These are phyloP conservation scores for Halictus ligatus DNA, from an alignment of 2,888 invertebrate genomes.

Conservation along the genomic window DNA sequence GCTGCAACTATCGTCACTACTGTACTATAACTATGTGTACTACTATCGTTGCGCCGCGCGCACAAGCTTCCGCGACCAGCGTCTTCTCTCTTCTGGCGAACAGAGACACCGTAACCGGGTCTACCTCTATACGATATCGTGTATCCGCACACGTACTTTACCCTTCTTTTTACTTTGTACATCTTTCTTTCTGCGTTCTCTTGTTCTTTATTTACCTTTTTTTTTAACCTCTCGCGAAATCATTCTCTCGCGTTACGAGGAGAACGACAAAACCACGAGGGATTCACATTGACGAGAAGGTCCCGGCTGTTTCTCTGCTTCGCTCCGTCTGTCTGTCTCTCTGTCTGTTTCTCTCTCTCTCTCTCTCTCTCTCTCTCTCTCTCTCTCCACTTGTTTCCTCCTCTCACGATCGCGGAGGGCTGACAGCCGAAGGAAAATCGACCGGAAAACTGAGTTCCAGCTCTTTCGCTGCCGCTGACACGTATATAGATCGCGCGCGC, in stretches of 20 bases:
- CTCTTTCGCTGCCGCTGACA: slow-evolving; percentile 24
- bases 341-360: not conserved
- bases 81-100: slow-evolving; percentile 39
- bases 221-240: slow-evolving; percentile 11
- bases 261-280: slow-evolving; percentile 44
- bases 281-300: slow-evolving; percentile 55
- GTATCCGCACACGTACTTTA: not conserved
- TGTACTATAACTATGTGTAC: slow-evolving; percentile 84
- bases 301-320: slow-evolving; percentile 34
- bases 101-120: slow-evolving; percentile 10
- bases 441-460: slow-evolving; percentile 37
- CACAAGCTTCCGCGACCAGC: slow-evolving; percentile 78
- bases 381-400: slow-evolving; percentile 85
- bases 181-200: not conserved
- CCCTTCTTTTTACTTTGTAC: not conserved
- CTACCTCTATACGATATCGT: not conserved
- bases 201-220: not conserved
- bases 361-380: slow-evolving; percentile 14
- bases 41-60: slow-evolving; percentile 82
- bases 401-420: slow-evolving; percentile 52
- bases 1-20: slow-evolving; percentile 84
- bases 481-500: slow-evolving; percentile 4
- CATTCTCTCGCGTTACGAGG: slow-evolving; percentile 31
- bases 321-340: slow-evolving; percentile 1
- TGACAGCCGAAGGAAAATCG: slow-evolving; percentile 36